A percentile compares a stretch with the other conserved stretches of the same genome.
Evolutionary conservation across 2,113 vertebrate species (phyloP).

Genomic region (Nansenia antarctica): DNA sequence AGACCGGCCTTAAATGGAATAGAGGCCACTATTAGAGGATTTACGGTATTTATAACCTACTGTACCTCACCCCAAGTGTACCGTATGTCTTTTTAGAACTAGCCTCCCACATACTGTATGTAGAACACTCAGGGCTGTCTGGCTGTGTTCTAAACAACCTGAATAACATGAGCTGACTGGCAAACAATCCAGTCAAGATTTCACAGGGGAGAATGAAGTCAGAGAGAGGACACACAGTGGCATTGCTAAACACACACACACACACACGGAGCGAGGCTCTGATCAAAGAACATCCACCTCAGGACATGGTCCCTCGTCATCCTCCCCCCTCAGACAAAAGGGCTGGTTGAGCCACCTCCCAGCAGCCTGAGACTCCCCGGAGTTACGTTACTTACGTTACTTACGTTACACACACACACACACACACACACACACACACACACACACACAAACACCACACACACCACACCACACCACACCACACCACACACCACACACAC

Average conservation of each 20-base stretch:
- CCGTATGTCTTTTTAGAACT: too few species aligned
- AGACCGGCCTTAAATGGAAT: too few species aligned
- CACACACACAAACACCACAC: too few species aligned
- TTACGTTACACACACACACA: slow-evolving; percentile 17
- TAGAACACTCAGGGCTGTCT: too few species aligned
- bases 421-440: slow-evolving; percentile 7
- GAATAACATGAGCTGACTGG: too few species aligned
- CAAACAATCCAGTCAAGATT: neutral
- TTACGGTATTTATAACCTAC: too few species aligned
- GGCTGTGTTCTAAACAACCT: too few species aligned
- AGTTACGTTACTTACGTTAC: neutral
- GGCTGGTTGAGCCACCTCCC: neutral
- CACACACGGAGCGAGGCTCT: neutral
- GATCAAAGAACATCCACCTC: slow-evolving; percentile 2
- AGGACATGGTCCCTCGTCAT: slow-evolving; percentile 16
- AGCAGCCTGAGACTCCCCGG: neutral
- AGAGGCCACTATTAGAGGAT: too few species aligned
- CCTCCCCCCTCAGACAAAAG: neutral
- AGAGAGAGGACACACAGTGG: neutral
- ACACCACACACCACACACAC: too few species aligned
- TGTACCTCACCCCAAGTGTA: too few species aligned
- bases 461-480: too few species aligned
- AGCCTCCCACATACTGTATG: too few species aligned
- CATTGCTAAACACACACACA: neutral
- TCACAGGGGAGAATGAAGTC: neutral